A percentile compares a stretch with the other conserved stretches of the same genome.
phyloP scores from a whole-genome alignment of 1,140 invertebrate species.

The Drosophila kikkawai region DNA sequence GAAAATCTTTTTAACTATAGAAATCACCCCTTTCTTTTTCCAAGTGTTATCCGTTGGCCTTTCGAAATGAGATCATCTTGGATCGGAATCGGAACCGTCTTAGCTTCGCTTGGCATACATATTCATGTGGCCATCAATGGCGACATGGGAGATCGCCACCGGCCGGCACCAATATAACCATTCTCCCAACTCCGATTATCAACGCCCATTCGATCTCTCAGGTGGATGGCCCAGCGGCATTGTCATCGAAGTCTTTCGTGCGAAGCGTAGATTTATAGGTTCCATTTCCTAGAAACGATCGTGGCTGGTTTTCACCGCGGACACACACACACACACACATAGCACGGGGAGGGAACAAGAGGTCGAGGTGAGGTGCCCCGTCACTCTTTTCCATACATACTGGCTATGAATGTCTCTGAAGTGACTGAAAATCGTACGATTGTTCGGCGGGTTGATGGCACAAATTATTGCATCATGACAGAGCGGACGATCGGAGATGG shows the following conservation, averaged over 20 bases:
- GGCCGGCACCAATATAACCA: slow-evolving; percentile 46
- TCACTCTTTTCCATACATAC: slow-evolving; percentile 12
- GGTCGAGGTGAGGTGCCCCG: slow-evolving; percentile 27
- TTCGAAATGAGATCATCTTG: slow-evolving; percentile 31
- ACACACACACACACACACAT: background rate
- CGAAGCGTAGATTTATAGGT: slow-evolving; percentile 50
- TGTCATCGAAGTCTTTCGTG: slow-evolving; percentile 47
- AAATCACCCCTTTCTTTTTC: slow-evolving; percentile 3
- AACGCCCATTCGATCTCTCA: slow-evolving; percentile 40
- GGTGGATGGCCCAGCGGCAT: slow-evolving; percentile 35
- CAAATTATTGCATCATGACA: slow-evolving; percentile 75
- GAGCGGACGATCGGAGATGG: slow-evolving; percentile 35
- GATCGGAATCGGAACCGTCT: slow-evolving; percentile 34
- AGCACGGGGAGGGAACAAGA: slow-evolving; percentile 11
- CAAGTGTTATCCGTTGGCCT: slow-evolving; percentile 8
- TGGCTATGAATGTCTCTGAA: slow-evolving; percentile 11
- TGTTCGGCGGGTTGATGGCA: slow-evolving; percentile 49
- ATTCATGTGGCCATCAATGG: slow-evolving; percentile 36
- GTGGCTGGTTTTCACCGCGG: slow-evolving; percentile 43
- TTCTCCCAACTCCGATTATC: slow-evolving; percentile 39
- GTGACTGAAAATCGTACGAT: slow-evolving; percentile 60
- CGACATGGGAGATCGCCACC: slow-evolving; percentile 37
- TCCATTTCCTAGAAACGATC: slow-evolving; percentile 59
- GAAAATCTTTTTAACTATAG: background rate
- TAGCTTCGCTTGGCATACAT: slow-evolving; percentile 31